Conservation (phyloP, 2,113 vertebrate genomes). For the Ictidomys tridecemlineatus region DNA sequence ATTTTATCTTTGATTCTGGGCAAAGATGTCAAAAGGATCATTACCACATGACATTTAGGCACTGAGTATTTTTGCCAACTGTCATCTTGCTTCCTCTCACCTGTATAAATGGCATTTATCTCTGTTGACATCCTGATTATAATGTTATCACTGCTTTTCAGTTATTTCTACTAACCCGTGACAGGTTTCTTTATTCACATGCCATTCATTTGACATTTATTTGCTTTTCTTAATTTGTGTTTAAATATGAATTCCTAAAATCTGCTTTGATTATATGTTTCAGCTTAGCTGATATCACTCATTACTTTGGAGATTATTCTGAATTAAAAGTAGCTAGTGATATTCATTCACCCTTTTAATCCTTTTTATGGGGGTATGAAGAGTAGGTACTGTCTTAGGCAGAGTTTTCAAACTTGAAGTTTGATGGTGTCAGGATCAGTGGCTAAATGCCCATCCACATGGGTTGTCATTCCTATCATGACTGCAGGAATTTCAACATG, state of each 20-base stretch:
- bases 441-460: background rate
- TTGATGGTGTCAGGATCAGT: background rate
- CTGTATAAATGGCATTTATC: constrained; percentile 70
- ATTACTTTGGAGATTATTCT: constrained; percentile 21
- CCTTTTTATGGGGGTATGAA: background rate
- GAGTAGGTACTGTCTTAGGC: background rate
- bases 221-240: constrained; percentile 77
- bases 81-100: constrained; percentile 73
- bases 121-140: constrained; percentile 74
- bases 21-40: constrained; percentile 58
- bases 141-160: constrained; percentile 77
- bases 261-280: constrained; percentile 56
- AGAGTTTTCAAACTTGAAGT: background rate
- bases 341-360: background rate
- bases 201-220: constrained; percentile 70
- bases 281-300: constrained; percentile 32
- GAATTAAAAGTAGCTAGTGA: background rate
- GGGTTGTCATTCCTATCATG: background rate
- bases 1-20: constrained; percentile 48
- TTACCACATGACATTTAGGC: constrained; percentile 69
- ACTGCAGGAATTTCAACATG: background rate
- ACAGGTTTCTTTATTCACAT: constrained; percentile 65
- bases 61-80: constrained; percentile 68
- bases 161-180: constrained; percentile 69
- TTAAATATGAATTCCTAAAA: constrained; percentile 76